Evolutionary conservation across 2,797 vertebrate genomes (phyloP).

Genomic region (Chelon labrosus): DNA sequence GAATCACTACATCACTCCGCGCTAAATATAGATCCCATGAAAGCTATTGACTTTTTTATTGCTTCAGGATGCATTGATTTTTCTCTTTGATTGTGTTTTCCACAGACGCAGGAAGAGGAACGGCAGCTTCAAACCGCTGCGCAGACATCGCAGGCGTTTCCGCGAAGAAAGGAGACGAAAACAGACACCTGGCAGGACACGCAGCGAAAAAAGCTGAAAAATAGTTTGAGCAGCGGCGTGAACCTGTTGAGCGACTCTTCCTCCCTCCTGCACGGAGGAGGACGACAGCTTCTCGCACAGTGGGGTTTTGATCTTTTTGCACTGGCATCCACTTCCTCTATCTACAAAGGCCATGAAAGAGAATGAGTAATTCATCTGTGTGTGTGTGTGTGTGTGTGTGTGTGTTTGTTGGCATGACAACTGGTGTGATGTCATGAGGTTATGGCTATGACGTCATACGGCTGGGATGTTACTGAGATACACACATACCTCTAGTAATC

Average conservation of each 20-base stretch:
- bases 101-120: conserved; percentile 67
- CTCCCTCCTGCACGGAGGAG: conserved; percentile 79
- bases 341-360: conserved; percentile 88
- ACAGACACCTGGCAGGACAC: conserved; percentile 66
- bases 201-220: conserved; percentile 31
- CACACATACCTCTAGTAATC: no score
- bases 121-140: conserved; percentile 58
- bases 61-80: conserved; percentile 81
- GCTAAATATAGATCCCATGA: conserved; percentile 76
- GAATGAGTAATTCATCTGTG: conserved; percentile 82
- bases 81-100: conserved; percentile 76
- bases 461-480: no score
- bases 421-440: no score
- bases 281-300: conserved; percentile 87
- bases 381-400: conserved; percentile 44
- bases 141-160: conserved; percentile 51
- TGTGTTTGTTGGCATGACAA: conserved; percentile 18
- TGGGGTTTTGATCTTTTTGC: conserved; percentile 87
- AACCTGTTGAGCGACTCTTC: conserved; percentile 89
- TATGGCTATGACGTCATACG: no score
- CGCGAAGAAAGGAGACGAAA: conserved; percentile 62
- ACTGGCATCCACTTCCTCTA: conserved; percentile 89
- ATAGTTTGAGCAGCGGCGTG: conserved; percentile 51
- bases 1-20: conserved; percentile 54
- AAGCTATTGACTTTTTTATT: conserved; percentile 77